Percentiles rank a stretch among this genome's conserved stretches.
Evolutionary conservation across 1,140 invertebrate species (phyloP).

Genomic region (Choristoneura fumiferana): DNA sequence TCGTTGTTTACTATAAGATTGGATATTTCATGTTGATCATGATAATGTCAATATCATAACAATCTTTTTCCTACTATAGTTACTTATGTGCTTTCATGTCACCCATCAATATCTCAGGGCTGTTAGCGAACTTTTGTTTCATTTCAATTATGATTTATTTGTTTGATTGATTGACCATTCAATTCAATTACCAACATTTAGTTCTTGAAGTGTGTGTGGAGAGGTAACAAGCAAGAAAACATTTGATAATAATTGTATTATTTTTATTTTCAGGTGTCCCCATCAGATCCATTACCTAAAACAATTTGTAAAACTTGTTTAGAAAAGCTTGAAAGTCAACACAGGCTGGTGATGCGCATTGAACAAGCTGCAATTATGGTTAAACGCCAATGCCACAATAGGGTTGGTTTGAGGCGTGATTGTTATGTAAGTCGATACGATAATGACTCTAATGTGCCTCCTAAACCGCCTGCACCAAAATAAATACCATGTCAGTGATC

Average conservation of each 20-base stretch:
- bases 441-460: slow-evolving; percentile 41
- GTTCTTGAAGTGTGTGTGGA: too few species aligned
- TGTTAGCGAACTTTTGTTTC: too few species aligned
- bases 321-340: slow-evolving; percentile 83
- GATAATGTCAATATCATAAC: too few species aligned
- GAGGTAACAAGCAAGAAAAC: too few species aligned
- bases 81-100: too few species aligned
- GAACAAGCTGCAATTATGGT: slow-evolving; percentile 68
- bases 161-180: too few species aligned
- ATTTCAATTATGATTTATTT: too few species aligned
- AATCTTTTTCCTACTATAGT: too few species aligned
- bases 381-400: slow-evolving; percentile 47
- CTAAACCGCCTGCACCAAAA: slow-evolving; percentile 45
- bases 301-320: slow-evolving; percentile 86
- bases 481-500: slow-evolving; percentile 28
- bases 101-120: too few species aligned
- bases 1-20: too few species aligned
- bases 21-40: too few species aligned
- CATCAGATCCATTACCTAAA: slow-evolving; percentile 86
- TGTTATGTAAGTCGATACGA: slow-evolving; percentile 45
- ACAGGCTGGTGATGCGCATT: slow-evolving; percentile 82
- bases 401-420: slow-evolving; percentile 31
- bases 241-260: not conserved
- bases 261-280: slow-evolving; percentile 80
- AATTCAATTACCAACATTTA: too few species aligned